phyloP scores from a whole-genome alignment of 2,797 vertebrate species.

The Limnodromus scolopaceus region DNA sequence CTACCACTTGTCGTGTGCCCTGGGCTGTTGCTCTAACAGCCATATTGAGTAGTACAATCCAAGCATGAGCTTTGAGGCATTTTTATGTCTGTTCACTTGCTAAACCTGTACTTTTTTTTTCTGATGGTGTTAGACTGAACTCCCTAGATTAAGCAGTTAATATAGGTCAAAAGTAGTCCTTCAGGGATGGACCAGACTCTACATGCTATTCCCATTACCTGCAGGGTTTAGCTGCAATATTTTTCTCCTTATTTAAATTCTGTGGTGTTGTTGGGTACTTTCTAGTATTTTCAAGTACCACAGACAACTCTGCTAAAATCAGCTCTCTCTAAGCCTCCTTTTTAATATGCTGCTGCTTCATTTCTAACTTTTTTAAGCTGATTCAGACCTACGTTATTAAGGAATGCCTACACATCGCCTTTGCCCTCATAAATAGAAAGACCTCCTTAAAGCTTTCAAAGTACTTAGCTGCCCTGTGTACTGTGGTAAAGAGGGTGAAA shows the following conservation, averaged over 20 bases:
- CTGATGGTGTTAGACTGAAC: neutral
- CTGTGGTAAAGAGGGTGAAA: conserved; percentile 30
- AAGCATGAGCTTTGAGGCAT: neutral
- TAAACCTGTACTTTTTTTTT: neutral
- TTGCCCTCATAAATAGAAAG: conserved; percentile 23
- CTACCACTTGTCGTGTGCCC: neutral
- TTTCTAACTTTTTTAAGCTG: neutral
- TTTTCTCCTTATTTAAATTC: neutral
- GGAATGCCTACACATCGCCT: neutral
- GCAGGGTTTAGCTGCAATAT: neutral
- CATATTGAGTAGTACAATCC: neutral
- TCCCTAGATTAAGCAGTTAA: conserved; percentile 4
- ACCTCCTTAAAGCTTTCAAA: conserved; percentile 32
- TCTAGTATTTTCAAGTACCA: neutral
- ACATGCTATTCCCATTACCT: neutral
- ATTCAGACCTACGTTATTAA: neutral
- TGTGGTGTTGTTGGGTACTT: neutral
- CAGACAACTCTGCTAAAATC: neutral
- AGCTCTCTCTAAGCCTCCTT: neutral
- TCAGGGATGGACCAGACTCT: neutral
- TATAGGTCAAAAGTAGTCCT: neutral
- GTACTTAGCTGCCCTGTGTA: neutral
- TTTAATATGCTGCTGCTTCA: neutral
- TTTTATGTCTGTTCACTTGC: neutral
- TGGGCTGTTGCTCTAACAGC: neutral